Percentiles rank a stretch among this genome's conserved stretches.
These are phyloP conservation scores for Bungarus multicinctus DNA, from an alignment of 2,113 vertebrate species.

Conservation along the genomic window DNA sequence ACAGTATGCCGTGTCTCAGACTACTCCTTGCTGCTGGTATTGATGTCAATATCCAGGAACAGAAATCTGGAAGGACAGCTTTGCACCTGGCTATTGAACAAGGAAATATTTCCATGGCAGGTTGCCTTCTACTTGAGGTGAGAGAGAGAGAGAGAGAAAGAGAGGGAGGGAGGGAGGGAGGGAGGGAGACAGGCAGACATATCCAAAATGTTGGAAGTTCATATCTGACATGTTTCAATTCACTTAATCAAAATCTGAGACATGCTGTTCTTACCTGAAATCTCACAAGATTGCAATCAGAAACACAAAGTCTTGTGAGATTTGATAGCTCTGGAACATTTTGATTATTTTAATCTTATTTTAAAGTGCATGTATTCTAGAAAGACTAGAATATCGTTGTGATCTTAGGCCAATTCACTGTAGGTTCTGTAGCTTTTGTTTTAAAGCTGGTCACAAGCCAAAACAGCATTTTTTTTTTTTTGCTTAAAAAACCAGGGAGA, in stretches of 20 bases:
- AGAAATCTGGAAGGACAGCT: conserved; percentile 83
- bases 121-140: conserved; percentile 93
- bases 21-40: conserved; percentile 78
- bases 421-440: background rate
- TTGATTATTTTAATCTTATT: background rate
- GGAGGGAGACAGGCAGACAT: too few relatives aligned
- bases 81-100: conserved; percentile 88
- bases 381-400: background rate
- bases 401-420: background rate
- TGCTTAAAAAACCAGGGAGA: conserved; percentile 74
- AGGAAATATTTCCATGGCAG: conserved; percentile 85
- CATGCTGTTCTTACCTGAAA: background rate
- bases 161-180: too few relatives aligned
- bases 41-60: conserved; percentile 78
- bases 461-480: background rate
- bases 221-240: too few relatives aligned
- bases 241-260: background rate
- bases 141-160: background rate
- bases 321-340: background rate
- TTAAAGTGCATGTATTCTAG: background rate
- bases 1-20: conserved; percentile 80
- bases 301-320: background rate
- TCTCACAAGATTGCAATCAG: background rate
- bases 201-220: too few relatives aligned
- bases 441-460: background rate